These are phyloP conservation scores for Salvelinus fontinalis DNA, from an alignment of 2,113 vertebrate species.

Conservation along the genomic window DNA sequence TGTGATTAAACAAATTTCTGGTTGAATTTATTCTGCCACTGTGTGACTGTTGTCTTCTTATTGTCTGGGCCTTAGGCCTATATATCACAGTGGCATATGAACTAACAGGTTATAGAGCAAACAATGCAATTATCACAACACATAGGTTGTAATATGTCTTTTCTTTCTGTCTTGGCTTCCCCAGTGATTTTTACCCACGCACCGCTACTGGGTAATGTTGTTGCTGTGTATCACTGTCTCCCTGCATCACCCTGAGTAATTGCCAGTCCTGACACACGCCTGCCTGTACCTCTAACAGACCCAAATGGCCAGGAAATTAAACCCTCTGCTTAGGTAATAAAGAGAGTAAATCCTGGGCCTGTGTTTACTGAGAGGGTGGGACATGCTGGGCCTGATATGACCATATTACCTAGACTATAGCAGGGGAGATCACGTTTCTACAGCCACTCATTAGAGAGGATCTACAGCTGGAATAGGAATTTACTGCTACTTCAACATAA, in stretches of 20 bases:
- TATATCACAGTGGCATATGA: too few relatives aligned
- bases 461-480: conserved; percentile 25
- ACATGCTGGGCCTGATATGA: conserved; percentile 45
- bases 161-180: too few relatives aligned
- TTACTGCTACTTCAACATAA: conserved; percentile 28
- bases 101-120: too few relatives aligned
- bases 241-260: conserved; percentile 72
- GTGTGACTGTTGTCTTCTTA: too few relatives aligned
- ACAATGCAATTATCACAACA: too few relatives aligned
- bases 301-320: conserved; percentile 72
- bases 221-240: conserved; percentile 67
- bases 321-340: conserved; percentile 60
- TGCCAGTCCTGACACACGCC: conserved; percentile 57
- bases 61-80: too few relatives aligned
- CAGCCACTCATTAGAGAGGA: conserved; percentile 48
- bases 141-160: too few relatives aligned
- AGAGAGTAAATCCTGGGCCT: conserved; percentile 59
- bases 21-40: too few relatives aligned
- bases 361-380: conserved; percentile 20
- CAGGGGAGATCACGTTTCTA: conserved; percentile 34
- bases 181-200: too few relatives aligned
- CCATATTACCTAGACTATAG: conserved; percentile 43
- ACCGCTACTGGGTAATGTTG: conserved; percentile 15
- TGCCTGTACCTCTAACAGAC: conserved; percentile 62
- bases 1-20: too few relatives aligned